Base-by-base conservation (phyloP, 92 coral and sea anemone species). In the Porites cylindrica region DNA sequence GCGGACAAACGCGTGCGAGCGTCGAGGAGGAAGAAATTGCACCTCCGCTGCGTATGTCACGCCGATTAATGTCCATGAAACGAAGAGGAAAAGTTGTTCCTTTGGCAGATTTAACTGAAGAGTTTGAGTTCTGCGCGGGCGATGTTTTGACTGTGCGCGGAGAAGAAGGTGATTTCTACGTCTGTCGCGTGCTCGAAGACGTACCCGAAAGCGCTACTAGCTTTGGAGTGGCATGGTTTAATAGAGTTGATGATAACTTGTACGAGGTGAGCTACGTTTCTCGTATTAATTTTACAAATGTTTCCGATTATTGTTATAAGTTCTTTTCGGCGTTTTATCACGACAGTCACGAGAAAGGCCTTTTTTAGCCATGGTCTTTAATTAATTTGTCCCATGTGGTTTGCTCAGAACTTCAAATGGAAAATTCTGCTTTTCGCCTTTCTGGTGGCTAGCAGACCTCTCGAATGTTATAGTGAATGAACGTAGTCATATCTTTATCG, bases 91-190 rank as follows among this genome's bases (percentile, higher is more conserved):
- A 86, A 72, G 17, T 88, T 23, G 76, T 79, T 19, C 86, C 94
- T 6, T 43, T 93, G 72, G 84, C 76, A 18, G 98, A 95, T 50
- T 26, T 82, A 71, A 88, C 95, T 11, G 87, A 93, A 1, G 96
- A 95, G 90, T 95, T 95, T 75, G 98, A 95, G 88, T 95, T 90
- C 83, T 81, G 67, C 83, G 98, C 96, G 2, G 96, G 93, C 10
- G 98, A 95, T 85, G 85, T 88, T 88, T 80, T 95, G 83, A 95
- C 98, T 59, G 96, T 95, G 16, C 92, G 98, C 47, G 98, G 98
- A 52, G 98, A 93, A 56, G 98, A 90, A 13, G 88, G 91, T 24
- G 98, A 95, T 83, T 95, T 95, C 73, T 95, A 90, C 77, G 92
- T 95, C 50, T 95, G 96, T 70, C 90, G 96, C 65, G 90, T 89